A percentile compares a stretch with the other conserved stretches of the same genome.
These are phyloP conservation scores for Orussus abietinus DNA, from an alignment of 1,140 invertebrate species.

Conservation along the genomic window DNA sequence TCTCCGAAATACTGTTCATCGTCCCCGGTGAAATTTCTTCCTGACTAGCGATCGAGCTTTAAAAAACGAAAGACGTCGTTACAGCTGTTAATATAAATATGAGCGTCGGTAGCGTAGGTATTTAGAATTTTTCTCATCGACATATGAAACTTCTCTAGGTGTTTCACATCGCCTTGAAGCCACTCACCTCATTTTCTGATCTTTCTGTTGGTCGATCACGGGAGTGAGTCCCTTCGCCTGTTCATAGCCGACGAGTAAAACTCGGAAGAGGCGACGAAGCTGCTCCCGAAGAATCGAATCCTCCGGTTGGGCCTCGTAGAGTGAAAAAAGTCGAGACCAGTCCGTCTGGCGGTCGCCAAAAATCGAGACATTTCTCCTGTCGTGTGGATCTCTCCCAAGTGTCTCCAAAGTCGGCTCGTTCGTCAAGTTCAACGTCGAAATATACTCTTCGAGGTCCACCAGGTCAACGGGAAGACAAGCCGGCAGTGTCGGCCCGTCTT, in stretches of 20 bases:
- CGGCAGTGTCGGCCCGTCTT: no score
- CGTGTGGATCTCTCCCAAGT: slow-evolving; percentile 16
- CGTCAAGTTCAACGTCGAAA: slow-evolving; percentile 13
- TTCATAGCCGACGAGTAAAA: slow-evolving; percentile 24
- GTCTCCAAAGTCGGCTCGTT: slow-evolving; percentile 14
- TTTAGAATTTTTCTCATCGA: no score
- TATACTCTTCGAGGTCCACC: slow-evolving; percentile 15
- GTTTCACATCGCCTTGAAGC: no score
- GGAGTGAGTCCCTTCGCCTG: slow-evolving; percentile 15
- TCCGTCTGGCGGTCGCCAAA: slow-evolving; percentile 28
- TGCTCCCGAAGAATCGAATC: slow-evolving; percentile 20
- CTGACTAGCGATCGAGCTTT: no score
- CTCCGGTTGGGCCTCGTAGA: slow-evolving; percentile 21
- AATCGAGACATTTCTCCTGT: slow-evolving; percentile 12
- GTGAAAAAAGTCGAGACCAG: slow-evolving; percentile 26
- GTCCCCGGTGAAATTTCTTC: no score
- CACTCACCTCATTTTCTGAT: no score
- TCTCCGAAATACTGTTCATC: no score
- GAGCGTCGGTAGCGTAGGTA: no score
- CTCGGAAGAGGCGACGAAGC: slow-evolving; percentile 21
- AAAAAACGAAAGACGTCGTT: no score
- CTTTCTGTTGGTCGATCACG: no score
- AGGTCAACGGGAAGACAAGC: slow-evolving; percentile 15
- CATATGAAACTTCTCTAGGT: no score
- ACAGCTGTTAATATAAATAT: no score